Evolutionary conservation across 2,113 vertebrate genomes (phyloP).

Genomic region (Brachyhypopomus occidentalis): DNA sequence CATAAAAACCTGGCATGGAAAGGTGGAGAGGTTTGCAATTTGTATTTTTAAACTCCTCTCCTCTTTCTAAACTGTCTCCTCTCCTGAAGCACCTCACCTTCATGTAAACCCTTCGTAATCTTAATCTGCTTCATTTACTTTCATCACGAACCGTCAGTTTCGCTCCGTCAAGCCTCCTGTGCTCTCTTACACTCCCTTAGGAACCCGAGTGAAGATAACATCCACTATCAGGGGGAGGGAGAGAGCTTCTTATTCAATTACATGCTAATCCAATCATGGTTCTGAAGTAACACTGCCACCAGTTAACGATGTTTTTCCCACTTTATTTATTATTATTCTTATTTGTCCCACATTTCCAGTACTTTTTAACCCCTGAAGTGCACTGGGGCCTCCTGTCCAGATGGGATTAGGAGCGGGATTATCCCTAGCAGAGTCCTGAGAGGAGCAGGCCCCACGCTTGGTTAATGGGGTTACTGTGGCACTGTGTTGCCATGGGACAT

Average conservation of each 20-base stretch:
- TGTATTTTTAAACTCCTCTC: no score
- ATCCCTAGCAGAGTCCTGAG: neutral
- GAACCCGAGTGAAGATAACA: neutral
- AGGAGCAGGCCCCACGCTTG: neutral
- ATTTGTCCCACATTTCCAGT: no score
- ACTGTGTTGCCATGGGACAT: neutral
- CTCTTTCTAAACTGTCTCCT: neutral
- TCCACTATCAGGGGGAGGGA: neutral
- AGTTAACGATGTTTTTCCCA: neutral
- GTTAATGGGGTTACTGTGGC: constrained; percentile 8
- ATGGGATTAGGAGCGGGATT: no score
- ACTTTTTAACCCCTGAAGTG: no score
- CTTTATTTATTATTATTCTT: neutral
- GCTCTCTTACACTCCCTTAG: neutral
- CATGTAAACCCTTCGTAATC: neutral
- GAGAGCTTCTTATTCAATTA: no score
- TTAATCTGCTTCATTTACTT: neutral
- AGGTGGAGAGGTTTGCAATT: neutral
- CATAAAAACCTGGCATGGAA: neutral
- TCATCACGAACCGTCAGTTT: neutral
- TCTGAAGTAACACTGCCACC: no score
- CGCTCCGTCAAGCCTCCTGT: neutral
- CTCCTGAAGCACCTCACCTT: neutral
- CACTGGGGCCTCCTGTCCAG: no score
- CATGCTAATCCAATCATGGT: no score